phyloP scores from a whole-genome alignment of 2,888 invertebrate species.

The Carpatolechia fugitivella region DNA sequence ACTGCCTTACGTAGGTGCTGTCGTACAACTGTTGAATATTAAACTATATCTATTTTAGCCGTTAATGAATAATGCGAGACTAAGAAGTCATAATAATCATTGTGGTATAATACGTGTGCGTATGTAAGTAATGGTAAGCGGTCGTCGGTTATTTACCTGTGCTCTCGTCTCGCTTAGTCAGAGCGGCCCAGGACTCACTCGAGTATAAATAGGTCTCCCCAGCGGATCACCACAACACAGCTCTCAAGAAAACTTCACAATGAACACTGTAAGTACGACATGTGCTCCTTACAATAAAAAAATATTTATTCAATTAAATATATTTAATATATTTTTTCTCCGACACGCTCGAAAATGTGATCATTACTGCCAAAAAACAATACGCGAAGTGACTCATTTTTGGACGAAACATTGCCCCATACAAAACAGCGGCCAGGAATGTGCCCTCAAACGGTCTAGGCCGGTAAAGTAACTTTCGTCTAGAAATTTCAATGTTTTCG shows the following conservation, averaged over 20 bases:
- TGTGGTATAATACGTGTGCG: neutral
- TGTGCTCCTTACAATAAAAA: neutral
- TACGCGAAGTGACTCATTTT: too few relatives aligned
- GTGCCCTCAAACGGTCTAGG: too few relatives aligned
- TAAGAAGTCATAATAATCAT: neutral
- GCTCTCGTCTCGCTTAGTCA: slow-evolving; percentile 36
- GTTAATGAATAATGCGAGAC: neutral
- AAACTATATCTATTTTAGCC: neutral
- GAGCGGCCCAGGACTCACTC: slow-evolving; percentile 14
- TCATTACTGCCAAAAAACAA: too few relatives aligned
- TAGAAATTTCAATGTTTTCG: too few relatives aligned
- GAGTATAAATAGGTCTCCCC: slow-evolving; percentile 51
- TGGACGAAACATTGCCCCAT: too few relatives aligned
- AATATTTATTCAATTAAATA: neutral
- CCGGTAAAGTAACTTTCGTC: too few relatives aligned
- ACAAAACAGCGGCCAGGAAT: too few relatives aligned
- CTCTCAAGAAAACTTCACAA: slow-evolving; percentile 42
- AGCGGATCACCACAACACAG: slow-evolving; percentile 34
- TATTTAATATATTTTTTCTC: neutral
- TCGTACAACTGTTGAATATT: neutral
- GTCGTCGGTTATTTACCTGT: slow-evolving; percentile 49
- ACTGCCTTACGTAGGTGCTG: too few relatives aligned
- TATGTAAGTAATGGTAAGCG: slow-evolving; percentile 3
- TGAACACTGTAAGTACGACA: slow-evolving; percentile 60
- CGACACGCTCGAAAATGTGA: too few relatives aligned